Evolutionary conservation across 2,888 invertebrate genomes (phyloP).

Genomic region (Stictocephala bisonia): DNA sequence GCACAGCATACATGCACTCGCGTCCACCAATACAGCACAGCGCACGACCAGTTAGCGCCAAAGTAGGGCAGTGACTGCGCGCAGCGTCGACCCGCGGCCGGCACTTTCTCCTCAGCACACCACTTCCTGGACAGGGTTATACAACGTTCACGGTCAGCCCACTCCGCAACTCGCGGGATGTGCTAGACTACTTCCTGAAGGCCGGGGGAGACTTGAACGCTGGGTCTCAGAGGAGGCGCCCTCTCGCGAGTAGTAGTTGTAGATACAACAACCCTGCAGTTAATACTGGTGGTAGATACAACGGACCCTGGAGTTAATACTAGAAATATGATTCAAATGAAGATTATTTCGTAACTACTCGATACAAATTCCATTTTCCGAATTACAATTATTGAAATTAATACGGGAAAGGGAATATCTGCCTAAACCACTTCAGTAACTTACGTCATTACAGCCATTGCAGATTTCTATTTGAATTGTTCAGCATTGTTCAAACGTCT

Average conservation of each 20-base stretch:
- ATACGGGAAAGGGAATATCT: too few relatives aligned
- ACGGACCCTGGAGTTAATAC: too few relatives aligned
- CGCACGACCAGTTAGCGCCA: constrained; percentile 7
- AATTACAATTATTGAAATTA: too few relatives aligned
- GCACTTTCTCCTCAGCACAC: constrained; percentile 9
- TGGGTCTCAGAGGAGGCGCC: background rate
- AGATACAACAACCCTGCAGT: background rate
- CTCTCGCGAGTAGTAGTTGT: background rate
- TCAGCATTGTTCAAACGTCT: too few relatives aligned
- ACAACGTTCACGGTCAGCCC: constrained; percentile 35
- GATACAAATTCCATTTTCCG: too few relatives aligned
- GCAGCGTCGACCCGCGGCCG: background rate
- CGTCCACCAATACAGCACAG: background rate
- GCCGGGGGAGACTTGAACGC: background rate
- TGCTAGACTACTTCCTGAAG: constrained; percentile 2
- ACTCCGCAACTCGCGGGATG: background rate
- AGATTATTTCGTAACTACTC: too few relatives aligned
- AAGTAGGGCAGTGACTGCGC: constrained; percentile 39
- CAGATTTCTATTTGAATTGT: too few relatives aligned
- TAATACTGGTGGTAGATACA: background rate
- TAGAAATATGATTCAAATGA: too few relatives aligned
- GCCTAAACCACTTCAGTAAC: too few relatives aligned
- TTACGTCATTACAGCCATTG: too few relatives aligned
- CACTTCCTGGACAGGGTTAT: background rate
- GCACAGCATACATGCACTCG: too few relatives aligned